Evolutionary conservation across 2,888 invertebrate genomes (phyloP).

Genomic region (Parnassius apollo): DNA sequence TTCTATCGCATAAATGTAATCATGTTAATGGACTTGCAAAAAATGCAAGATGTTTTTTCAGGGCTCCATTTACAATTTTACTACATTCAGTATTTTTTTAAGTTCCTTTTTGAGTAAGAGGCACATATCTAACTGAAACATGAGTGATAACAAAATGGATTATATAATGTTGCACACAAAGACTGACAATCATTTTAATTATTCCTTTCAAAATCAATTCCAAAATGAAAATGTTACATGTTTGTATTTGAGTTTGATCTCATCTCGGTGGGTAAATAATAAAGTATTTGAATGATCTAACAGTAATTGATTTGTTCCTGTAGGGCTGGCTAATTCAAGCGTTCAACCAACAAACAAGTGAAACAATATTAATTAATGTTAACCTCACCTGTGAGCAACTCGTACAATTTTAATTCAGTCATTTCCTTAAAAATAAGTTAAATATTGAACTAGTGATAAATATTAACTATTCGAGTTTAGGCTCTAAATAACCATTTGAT

Average conservation of each 20-base stretch:
- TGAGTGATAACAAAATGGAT: too few relatives aligned
- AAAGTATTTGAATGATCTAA: conserved; percentile 38
- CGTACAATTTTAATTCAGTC: conserved; percentile 40
- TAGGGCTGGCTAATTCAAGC: background rate
- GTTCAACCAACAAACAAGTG: conserved; percentile 15
- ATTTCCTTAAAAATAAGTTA: conserved; percentile 9
- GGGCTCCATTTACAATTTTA: background rate
- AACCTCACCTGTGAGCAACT: conserved; percentile 45
- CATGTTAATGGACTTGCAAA: background rate
- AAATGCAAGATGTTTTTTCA: background rate
- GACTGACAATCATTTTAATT: too few relatives aligned
- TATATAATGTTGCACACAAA: too few relatives aligned
- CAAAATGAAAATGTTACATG: conserved; percentile 33
- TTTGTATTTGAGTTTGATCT: conserved; percentile 34
- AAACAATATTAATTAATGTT: conserved; percentile 27
- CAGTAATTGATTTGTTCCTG: conserved; percentile 11
- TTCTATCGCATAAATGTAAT: conserved; percentile 64
- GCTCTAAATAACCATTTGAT: conserved; percentile 38
- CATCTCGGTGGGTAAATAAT: conserved; percentile 46
- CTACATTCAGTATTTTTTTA: too few relatives aligned
- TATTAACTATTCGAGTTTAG: conserved; percentile 65
- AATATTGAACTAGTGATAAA: conserved; percentile 48
- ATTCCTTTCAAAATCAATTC: conserved; percentile 36
- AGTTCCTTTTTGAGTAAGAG: too few relatives aligned
- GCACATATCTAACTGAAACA: too few relatives aligned